phyloP scores from a whole-genome alignment of 2,888 invertebrate genomes.

The Agrochola litura region DNA sequence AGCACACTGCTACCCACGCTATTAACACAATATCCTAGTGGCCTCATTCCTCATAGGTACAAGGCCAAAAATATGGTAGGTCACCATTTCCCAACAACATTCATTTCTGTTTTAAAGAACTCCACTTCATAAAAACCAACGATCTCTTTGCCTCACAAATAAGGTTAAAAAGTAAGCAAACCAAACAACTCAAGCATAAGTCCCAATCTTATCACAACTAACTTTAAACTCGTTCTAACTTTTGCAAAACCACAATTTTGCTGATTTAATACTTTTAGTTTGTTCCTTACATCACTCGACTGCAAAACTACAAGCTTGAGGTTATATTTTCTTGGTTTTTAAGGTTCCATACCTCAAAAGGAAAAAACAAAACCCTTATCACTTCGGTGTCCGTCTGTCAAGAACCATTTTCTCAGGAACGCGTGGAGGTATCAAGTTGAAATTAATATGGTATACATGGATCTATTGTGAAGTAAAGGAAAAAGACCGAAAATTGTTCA shows the following conservation, averaged over 20 bases:
- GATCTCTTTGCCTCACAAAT: constrained; percentile 6
- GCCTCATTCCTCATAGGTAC: background rate
- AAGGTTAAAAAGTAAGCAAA: constrained; percentile 14
- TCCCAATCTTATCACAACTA: constrained; percentile 39
- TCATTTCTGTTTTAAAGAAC: background rate
- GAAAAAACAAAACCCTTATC: too few relatives aligned
- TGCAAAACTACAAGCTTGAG: constrained; percentile 27
- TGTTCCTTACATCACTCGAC: constrained; percentile 22
- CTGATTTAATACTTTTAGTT: constrained; percentile 59
- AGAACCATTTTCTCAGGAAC: too few relatives aligned
- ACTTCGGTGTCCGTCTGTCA: too few relatives aligned
- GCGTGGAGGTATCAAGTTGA: too few relatives aligned
- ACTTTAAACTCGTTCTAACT: constrained; percentile 55
- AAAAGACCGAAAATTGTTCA: too few relatives aligned
- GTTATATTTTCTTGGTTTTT: constrained; percentile 15
- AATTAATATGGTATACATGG: too few relatives aligned
- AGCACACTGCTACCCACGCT: background rate
- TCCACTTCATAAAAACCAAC: background rate
- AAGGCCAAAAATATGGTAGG: background rate
- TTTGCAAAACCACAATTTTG: constrained; percentile 39
- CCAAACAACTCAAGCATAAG: constrained; percentile 33
- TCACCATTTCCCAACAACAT: background rate
- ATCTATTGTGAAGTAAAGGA: too few relatives aligned
- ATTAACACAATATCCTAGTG: background rate
- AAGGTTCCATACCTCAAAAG: too few relatives aligned